These are phyloP conservation scores for Esperia sulphurella DNA, from an alignment of 2,888 invertebrate genomes.

Conservation along the genomic window DNA sequence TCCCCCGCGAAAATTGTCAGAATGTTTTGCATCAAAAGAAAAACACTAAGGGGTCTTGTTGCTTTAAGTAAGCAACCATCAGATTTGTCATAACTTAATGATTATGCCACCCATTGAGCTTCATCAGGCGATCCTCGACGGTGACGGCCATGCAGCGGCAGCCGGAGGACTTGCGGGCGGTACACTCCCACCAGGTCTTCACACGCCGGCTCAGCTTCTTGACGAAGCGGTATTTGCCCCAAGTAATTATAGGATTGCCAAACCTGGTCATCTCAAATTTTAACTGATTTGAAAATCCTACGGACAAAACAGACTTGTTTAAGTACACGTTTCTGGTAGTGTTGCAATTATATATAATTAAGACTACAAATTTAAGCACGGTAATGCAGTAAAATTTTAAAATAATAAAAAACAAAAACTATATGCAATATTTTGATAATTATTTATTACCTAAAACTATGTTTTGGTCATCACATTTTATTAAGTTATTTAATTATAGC, in stretches of 20 bases:
- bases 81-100: conserved; percentile 11
- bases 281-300: conserved; percentile 12
- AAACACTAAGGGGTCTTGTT: no score
- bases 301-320: neutral
- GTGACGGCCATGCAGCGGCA: conserved; percentile 27
- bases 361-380: no score
- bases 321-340: no score
- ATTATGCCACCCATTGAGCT: conserved; percentile 34
- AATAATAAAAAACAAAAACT: no score
- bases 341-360: no score
- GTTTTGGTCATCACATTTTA: no score
- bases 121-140: conserved; percentile 19
- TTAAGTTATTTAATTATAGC: no score
- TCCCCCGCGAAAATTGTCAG: no score
- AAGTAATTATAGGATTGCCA: conserved; percentile 24
- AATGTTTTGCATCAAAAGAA: no score
- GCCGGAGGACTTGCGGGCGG: conserved; percentile 26
- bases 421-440: no score
- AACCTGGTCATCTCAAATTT: conserved; percentile 36
- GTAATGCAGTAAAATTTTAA: no score
- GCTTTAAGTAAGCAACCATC: neutral
- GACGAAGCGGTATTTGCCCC: conserved; percentile 24
- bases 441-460: no score
- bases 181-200: conserved; percentile 40
- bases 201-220: conserved; percentile 30